phyloP scores from a whole-genome alignment of 1,140 invertebrate genomes.

The Drosophila nigromelanica region DNA sequence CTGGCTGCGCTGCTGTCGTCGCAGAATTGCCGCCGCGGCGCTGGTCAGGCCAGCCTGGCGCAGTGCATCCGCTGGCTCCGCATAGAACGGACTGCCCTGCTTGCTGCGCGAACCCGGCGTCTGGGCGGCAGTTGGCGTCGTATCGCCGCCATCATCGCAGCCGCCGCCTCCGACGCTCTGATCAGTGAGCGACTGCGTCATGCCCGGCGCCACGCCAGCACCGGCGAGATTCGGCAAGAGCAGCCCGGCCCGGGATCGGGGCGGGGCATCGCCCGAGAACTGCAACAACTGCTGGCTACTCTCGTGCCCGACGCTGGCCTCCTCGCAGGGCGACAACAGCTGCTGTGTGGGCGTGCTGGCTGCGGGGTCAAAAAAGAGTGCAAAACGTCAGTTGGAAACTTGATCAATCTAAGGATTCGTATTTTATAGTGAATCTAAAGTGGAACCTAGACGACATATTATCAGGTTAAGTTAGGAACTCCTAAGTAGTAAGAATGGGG shows the following conservation, averaged over 20 bases:
- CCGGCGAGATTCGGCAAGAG: constrained; percentile 56
- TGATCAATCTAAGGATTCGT: too few relatives aligned
- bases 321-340: constrained; percentile 85
- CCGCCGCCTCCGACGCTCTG: not conserved
- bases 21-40: constrained; percentile 81
- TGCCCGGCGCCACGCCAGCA: constrained; percentile 9
- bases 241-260: constrained; percentile 71
- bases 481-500: too few relatives aligned
- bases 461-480: too few relatives aligned
- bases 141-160: constrained; percentile 56
- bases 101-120: constrained; percentile 75
- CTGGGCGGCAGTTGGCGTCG: constrained; percentile 71
- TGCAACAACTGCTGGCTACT: constrained; percentile 69
- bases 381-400: too few relatives aligned
- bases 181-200: constrained; percentile 64
- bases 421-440: too few relatives aligned
- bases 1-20: constrained; percentile 72
- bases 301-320: constrained; percentile 27
- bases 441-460: too few relatives aligned
- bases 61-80: constrained; percentile 95
- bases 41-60: constrained; percentile 84
- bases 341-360: constrained; percentile 84
- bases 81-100: constrained; percentile 94
- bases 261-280: constrained; percentile 66
- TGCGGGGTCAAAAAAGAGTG: constrained; percentile 28